A percentile compares a stretch with the other conserved stretches of the same genome.
Conservation (phyloP, 1,140 invertebrate genomes). For the Conus ventricosus region DNA sequence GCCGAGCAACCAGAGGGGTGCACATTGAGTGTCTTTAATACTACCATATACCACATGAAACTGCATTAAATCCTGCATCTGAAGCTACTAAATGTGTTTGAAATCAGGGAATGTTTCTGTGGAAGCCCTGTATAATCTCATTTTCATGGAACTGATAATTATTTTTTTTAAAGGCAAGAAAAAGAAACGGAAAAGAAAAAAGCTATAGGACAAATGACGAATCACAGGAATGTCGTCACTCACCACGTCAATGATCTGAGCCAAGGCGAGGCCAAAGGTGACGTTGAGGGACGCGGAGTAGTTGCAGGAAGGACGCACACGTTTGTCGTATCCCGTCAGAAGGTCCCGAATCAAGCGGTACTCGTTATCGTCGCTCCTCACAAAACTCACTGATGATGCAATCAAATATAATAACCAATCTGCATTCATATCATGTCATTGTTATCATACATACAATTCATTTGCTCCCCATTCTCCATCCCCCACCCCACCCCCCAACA, state of each 20-base stretch:
- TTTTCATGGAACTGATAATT: too few species aligned
- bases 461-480: too few species aligned
- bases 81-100: too few species aligned
- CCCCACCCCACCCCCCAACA: too few species aligned
- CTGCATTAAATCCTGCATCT: too few species aligned
- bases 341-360: conserved; percentile 94
- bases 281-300: conserved; percentile 96
- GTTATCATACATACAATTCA: background rate
- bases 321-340: conserved; percentile 95
- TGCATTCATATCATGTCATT: background rate
- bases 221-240: conserved; percentile 64
- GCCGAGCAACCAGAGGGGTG: too few species aligned
- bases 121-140: too few species aligned
- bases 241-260: conserved; percentile 99
- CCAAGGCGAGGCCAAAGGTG: conserved; percentile 97
- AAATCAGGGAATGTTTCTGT: too few species aligned
- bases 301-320: conserved; percentile 96
- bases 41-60: too few species aligned
- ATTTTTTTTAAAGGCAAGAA: background rate
- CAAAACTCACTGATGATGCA: conserved; percentile 44
- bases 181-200: background rate
- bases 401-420: background rate
- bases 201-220: background rate
- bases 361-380: conserved; percentile 81
- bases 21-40: too few species aligned